Base-by-base conservation (phyloP, 2,888 invertebrate species). In the Cantharis nigra region DNA sequence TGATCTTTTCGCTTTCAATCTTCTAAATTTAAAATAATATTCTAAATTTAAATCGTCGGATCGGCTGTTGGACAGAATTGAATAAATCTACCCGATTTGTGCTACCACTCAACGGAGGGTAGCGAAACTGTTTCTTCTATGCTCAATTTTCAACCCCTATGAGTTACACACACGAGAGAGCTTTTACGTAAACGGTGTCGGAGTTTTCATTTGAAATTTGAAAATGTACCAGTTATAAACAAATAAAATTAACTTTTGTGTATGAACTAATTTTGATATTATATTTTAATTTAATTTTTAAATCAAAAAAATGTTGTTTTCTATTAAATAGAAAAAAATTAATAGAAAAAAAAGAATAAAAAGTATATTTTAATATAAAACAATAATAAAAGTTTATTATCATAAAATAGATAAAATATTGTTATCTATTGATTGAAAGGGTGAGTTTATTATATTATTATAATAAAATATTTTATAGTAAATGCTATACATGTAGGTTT, bases 81-180 rank as follows among this genome's bases (percentile, higher is more conserved):
- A 11, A 63, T 14, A 70, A 16, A 64, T 14, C n/a, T 65, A 69
- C 83, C 86, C 86, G 84, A 84, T 81, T 80, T 79, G 83, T 86
- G 82, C 83, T 82, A 81, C 86, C 87, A 85, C 83, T 86, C 83
- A 71, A 84, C 84, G 86, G 84, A 79, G 80, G 81, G 80, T 83
- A 84, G 84, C 81, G 67, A 78, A 83, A 86, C 84, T 85, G 84
- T 63, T 14, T 16, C 20, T 13, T 63, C 70, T 70, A n/a, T 33
- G 20, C 71, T 75, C 70, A 23, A 71, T 70, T 72, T 78, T 28
- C 74, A 75, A 69, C 74, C 69, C 77, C n/a, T 49, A 0, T 49
- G n/a, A 7, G 33, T 5, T 7, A 49, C 49, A 0, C n/a, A 49
- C 49, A 49, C 49, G 49, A 49, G 49, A n/a, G 49, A 49, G 49